Evolutionary conservation across 2,797 vertebrate species (phyloP).

Genomic region (Zonotrichia albicollis): DNA sequence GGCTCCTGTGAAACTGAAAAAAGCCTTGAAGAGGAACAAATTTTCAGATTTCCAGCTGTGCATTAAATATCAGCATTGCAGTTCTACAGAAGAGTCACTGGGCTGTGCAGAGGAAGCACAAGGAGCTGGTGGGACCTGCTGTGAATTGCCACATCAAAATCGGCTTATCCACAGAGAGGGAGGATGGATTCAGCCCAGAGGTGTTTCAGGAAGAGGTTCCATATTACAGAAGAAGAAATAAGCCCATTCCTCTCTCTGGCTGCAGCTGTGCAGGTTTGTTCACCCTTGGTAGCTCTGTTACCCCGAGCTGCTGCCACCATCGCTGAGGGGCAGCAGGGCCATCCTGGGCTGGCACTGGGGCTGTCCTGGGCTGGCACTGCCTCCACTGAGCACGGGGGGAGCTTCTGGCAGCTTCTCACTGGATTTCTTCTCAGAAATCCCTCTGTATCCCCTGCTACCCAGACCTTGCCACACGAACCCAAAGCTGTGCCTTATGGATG

Average conservation of each 20-base stretch:
- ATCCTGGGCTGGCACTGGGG: background rate
- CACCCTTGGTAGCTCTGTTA: background rate
- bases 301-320: background rate
- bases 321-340: background rate
- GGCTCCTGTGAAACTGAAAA: background rate
- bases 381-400: fast-evolving
- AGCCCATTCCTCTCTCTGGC: background rate
- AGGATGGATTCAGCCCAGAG: background rate
- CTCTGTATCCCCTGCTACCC: background rate
- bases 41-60: fast-evolving
- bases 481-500: background rate
- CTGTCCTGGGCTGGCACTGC: background rate
- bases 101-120: background rate
- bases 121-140: background rate
- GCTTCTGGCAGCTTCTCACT: background rate
- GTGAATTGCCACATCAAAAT: background rate
- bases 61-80: too few relatives aligned
- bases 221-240: background rate
- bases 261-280: background rate
- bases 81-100: background rate
- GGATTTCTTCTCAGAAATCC: background rate
- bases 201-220: background rate
- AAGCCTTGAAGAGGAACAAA: background rate
- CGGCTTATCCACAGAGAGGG: background rate
- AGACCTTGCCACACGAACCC: background rate